Evolutionary conservation across 2,888 invertebrate species (phyloP), one percentile per base, ranked within the genome.

Genomic region (Orgyia antiqua): DNA sequence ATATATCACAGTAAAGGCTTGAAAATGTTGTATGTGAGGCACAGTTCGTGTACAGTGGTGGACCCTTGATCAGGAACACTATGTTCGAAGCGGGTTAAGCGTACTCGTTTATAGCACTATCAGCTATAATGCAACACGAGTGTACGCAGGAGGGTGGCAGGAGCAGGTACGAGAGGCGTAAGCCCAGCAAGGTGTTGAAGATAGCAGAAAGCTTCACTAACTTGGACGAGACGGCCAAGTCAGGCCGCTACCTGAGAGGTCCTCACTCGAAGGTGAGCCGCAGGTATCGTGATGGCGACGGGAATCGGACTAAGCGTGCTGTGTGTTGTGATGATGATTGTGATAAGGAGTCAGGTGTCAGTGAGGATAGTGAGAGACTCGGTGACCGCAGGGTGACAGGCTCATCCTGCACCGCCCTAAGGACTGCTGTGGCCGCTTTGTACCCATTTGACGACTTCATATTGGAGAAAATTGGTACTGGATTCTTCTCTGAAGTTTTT

Each of bases 401-500:
- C 13, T 83, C 82, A 19, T 96, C 97, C 2, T 98, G 96, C 75
- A 93, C 94, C 57, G 98, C 98, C 23, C 87, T 98, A 30, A 91
- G 93, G 66, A 94, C 95, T 57, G 97, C 98, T 27, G 96, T 98
- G 33, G 94, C 96, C 27, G 94, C 95, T 24, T 88, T 98, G 31
- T 95, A 96, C 70, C 92, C 97, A 24, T 91, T 97, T 51, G 97
- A 98, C 82, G 98, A 98, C 88, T 98, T 98, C 80, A 89, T 92
- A 51, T 90, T 93, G 71, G 97, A 97, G 80, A 95, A 95, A 83
- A 95, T 98, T 62, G 98, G 98, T 27, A 89, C 93, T 29, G 98
- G 98, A 45, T 98, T 98, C 87, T 98, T 98, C 88, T 98, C 98
- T 3, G 96, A 97, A 88, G 98, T 98, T 42, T 98, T 94, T 87